phyloP scores from a whole-genome alignment of 2,113 vertebrate genomes.

The Euleptes europaea region DNA sequence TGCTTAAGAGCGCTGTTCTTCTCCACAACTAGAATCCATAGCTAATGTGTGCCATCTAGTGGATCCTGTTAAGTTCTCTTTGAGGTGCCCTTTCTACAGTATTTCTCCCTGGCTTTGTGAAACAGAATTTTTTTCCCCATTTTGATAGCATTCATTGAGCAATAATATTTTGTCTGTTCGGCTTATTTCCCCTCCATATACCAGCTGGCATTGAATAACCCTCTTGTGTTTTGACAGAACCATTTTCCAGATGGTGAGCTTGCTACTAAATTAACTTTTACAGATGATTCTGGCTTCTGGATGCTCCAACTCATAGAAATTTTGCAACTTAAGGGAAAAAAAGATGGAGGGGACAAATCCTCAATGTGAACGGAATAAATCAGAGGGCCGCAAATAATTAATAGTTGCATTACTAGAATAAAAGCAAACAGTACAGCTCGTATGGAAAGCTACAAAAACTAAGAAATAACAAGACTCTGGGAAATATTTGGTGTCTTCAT shows the following conservation, averaged over 20 bases:
- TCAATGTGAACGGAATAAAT: no score
- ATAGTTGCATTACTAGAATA: no score
- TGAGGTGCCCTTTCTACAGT: neutral
- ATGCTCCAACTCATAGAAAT: neutral
- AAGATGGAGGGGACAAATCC: no score
- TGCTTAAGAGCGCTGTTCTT: neutral
- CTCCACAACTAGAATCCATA: constrained; percentile 22
- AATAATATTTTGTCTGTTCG: neutral
- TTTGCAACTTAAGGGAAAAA: no score
- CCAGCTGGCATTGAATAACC: neutral
- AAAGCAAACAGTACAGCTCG: no score
- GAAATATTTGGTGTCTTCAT: no score
- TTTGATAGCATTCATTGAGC: neutral
- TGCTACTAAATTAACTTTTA: neutral
- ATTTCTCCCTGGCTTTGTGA: neutral
- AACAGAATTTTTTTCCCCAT: neutral
- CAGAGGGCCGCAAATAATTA: no score
- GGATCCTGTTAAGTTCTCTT: neutral
- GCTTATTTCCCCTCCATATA: neutral
- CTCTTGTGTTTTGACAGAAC: neutral
- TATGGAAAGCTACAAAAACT: no score
- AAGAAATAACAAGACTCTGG: no score
- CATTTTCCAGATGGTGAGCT: neutral
- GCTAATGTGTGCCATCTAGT: constrained; percentile 58
- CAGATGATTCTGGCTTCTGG: neutral